Percentiles rank a stretch among this genome's conserved stretches.
Evolutionary conservation across 2,888 invertebrate genomes (phyloP).

Genomic region (Yponomeuta malinellus): DNA sequence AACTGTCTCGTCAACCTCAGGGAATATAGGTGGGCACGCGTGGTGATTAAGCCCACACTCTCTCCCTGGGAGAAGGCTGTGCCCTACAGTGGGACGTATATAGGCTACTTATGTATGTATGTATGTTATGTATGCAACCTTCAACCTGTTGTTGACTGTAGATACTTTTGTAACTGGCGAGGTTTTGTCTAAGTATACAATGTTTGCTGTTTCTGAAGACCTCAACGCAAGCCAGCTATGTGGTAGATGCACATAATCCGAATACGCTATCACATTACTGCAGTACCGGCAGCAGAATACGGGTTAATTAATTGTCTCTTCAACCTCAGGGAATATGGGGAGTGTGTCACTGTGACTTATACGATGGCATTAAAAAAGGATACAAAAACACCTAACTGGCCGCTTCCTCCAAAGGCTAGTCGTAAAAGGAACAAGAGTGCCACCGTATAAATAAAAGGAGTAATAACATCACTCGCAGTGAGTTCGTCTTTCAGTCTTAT

Average conservation of each 20-base stretch:
- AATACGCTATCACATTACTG: no score
- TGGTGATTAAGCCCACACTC: no score
- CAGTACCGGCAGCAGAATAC: not conserved
- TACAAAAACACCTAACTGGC: not conserved
- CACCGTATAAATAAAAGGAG: constrained; percentile 10
- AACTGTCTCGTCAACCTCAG: not conserved
- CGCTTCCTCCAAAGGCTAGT: not conserved
- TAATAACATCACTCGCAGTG: constrained; percentile 12
- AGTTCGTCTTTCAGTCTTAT: constrained; percentile 6
- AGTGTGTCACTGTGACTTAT: not conserved
- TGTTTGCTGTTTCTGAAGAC: no score
- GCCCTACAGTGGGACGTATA: no score
- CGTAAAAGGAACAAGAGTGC: constrained; percentile 8
- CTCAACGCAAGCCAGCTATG: no score
- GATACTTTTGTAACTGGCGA: no score
- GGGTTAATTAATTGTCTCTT: not conserved
- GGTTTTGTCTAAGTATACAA: no score
- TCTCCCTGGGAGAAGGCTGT: no score
- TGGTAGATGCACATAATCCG: no score
- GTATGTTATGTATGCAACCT: no score
- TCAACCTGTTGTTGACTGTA: no score
- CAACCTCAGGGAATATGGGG: not conserved
- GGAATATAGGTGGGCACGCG: not conserved
- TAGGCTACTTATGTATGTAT: no score
- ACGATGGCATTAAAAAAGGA: not conserved